Evolutionary conservation across 2,113 vertebrate species (phyloP).

Genomic region (Stegostoma tigrinum): DNA sequence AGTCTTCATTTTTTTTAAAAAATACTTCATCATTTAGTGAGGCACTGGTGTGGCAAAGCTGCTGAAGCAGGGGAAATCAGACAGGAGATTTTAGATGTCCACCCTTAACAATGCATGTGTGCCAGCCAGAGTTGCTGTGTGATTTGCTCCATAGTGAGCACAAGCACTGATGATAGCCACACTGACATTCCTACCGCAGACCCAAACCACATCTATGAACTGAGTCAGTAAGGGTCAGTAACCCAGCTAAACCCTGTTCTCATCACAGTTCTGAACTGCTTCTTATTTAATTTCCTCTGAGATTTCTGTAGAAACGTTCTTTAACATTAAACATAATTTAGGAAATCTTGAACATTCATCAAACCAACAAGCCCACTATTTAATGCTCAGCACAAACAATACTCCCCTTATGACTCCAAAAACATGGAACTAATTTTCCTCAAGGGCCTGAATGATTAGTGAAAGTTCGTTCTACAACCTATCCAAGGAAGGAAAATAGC

Average conservation of each 20-base stretch:
- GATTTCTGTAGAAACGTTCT: not conserved
- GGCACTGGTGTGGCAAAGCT: too few relatives aligned
- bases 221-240: not conserved
- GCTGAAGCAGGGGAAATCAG: too few relatives aligned
- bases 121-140: too few relatives aligned
- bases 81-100: too few relatives aligned
- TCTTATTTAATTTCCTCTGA: not conserved
- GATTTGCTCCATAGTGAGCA: not conserved
- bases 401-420: not conserved
- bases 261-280: not conserved
- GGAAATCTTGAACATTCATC: not conserved
- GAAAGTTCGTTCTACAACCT: not conserved
- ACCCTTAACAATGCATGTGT: too few relatives aligned
- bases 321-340: not conserved
- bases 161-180: not conserved
- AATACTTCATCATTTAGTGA: too few relatives aligned
- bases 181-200: not conserved
- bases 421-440: not conserved
- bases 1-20: too few relatives aligned
- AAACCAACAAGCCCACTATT: not conserved
- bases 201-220: not conserved
- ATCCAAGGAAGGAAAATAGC: not conserved
- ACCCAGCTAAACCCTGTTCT: not conserved
- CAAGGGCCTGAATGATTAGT: not conserved
- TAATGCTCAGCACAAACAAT: not conserved